phyloP scores from a whole-genome alignment of 2,113 vertebrate genomes.

The Rousettus leschenaultii region DNA sequence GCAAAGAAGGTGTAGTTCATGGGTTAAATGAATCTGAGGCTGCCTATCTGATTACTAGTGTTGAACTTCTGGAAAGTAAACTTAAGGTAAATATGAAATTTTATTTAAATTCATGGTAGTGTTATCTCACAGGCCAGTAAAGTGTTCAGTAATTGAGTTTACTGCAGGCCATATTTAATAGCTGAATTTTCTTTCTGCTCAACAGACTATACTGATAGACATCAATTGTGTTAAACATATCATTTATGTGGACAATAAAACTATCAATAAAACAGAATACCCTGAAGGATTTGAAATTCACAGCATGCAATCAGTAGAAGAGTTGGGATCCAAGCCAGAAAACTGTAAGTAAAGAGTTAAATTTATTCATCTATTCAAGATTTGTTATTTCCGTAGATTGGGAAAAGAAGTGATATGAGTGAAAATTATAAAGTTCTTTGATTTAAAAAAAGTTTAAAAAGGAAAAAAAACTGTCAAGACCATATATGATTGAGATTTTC shows the following conservation, averaged over 20 bases:
- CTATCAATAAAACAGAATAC: conserved; percentile 86
- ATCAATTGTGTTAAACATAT: conserved; percentile 90
- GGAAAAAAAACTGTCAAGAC: background rate
- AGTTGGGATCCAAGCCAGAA: conserved; percentile 91
- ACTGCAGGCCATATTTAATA: background rate
- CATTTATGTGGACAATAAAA: conserved; percentile 93
- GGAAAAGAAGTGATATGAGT: conserved; percentile 1
- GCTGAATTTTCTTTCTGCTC: conserved; percentile 50
- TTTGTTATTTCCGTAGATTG: background rate
- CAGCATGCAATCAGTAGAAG: conserved; percentile 90
- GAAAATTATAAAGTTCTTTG: conserved; percentile 7
- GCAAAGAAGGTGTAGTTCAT: conserved; percentile 92
- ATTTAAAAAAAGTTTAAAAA: background rate
- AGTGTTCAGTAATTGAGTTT: conserved; percentile 10
- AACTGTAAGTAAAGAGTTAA: conserved; percentile 87
- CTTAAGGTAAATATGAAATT: conserved; percentile 89
- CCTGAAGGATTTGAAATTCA: conserved; percentile 89
- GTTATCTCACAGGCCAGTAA: background rate
- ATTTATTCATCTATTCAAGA: background rate
- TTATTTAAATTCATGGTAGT: conserved; percentile 19
- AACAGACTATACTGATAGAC: conserved; percentile 85
- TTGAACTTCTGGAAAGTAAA: conserved; percentile 92
- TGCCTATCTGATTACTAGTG: conserved; percentile 92
- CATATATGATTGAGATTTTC: background rate
- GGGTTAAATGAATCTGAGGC: conserved; percentile 95